A percentile compares a stretch with the other conserved stretches of the same genome.
phyloP scores from a whole-genome alignment of 2,797 vertebrate genomes.

The Simalia tracyae region DNA sequence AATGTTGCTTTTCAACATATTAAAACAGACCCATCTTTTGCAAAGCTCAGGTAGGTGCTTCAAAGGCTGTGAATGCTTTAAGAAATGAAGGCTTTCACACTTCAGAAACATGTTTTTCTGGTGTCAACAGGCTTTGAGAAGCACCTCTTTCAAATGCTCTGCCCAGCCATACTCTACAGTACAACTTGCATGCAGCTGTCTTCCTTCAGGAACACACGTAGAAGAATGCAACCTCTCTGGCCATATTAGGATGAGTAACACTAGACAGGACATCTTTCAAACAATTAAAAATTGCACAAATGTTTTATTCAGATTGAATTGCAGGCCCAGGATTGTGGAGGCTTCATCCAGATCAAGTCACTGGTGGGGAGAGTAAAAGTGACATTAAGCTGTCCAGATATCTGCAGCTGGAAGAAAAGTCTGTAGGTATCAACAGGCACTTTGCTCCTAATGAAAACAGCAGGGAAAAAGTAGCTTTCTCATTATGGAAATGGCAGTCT shows the following conservation, averaged over 20 bases:
- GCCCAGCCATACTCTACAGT: background rate
- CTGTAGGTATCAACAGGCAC: background rate
- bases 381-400: background rate
- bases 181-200: background rate
- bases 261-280: background rate
- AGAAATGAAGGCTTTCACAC: too few species aligned
- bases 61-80: too few species aligned
- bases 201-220: background rate
- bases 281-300: background rate
- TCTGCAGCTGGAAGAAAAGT: background rate
- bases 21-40: too few species aligned
- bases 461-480: background rate
- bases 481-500: background rate
- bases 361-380: background rate
- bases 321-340: background rate
- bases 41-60: too few species aligned
- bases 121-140: background rate
- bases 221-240: background rate
- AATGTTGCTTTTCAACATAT: too few species aligned
- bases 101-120: too few species aligned
- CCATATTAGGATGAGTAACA: background rate
- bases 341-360: background rate
- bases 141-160: background rate
- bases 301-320: background rate
- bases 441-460: background rate